Base-by-base conservation (phyloP, 2,888 invertebrate genomes). In the Cataglyphis cursor region DNA sequence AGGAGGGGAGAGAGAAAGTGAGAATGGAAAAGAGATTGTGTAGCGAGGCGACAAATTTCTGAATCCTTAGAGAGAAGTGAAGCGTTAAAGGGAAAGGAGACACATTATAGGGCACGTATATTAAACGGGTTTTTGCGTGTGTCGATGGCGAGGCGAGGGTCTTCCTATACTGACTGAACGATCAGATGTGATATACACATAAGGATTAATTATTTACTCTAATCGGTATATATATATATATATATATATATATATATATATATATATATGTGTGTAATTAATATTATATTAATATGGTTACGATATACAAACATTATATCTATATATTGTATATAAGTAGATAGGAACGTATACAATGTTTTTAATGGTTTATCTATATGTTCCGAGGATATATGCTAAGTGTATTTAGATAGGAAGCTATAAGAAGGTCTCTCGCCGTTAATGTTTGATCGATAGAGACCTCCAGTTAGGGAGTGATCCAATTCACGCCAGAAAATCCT, bases 151-250 rank as follows among this genome's bases (percentile, higher is more conserved):
- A 93, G 91, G 93, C 93, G 93, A 93, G 94, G 94, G 94, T 94
- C 95, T 95, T 95, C 95, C 95, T 95, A 94, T 93, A 94, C 93
- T 94, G 94, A 95, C 95, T 95, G 95, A 95, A 95, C 93, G 94
- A 94, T 94, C 94, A 94, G 94, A 95, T 95, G 95, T 95, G 95
- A 95, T 95, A 95, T 95, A 94, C 92, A 93, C 93, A 93, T 94
- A 94, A 94, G 94, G 92, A 94, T 93, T 93, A 92, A 92, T 94
- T 93, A 92, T 93, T 93, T 92, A 93, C 91, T 91, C 91, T 93
- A 92, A 92, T 93, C 92, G 92, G 9, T 90, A 91, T 89, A 86
- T 89, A 84, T 82, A 90, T 91, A 91, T 89, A 89, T 91, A 87
- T 92, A 90, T 35, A 35, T 35, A 35, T 35, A 6, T 35, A 35